Conservation (phyloP, 2,113 vertebrate genomes). For the Aphelocoma coerulescens region DNA sequence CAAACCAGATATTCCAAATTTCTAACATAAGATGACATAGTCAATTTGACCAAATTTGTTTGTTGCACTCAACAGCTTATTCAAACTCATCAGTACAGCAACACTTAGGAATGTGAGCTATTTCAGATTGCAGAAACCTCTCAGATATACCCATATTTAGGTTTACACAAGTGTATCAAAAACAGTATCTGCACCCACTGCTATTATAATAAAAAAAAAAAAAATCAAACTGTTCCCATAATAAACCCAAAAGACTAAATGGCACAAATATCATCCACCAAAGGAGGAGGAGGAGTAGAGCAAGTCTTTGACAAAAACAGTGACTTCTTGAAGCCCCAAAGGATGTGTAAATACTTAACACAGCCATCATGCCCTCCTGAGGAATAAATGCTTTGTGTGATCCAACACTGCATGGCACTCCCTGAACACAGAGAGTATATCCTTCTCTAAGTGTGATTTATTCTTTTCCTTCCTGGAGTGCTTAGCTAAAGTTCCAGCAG, state of each 20-base stretch:
- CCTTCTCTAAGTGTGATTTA: not conserved
- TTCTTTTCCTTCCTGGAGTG: not conserved
- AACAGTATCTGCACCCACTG: not conserved
- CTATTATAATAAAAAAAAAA: no score
- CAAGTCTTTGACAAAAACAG: not conserved
- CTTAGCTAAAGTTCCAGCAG: not conserved
- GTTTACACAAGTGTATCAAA: not conserved
- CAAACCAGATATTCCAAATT: not conserved
- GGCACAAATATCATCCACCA: not conserved
- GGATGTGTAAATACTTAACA: not conserved
- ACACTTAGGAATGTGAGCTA: accelerated
- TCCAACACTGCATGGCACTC: not conserved
- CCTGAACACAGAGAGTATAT: not conserved
- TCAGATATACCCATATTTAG: not conserved
- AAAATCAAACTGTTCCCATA: not conserved
- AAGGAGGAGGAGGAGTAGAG: not conserved
- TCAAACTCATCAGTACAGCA: not conserved
- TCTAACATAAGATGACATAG: not conserved
- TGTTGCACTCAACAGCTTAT: not conserved
- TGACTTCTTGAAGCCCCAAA: not conserved
- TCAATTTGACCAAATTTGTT: not conserved
- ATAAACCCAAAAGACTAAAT: not conserved
- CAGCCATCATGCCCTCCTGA: not conserved
- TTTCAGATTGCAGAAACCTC: not conserved
- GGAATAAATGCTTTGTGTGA: not conserved